Evolutionary conservation across 1,140 invertebrate genomes (phyloP).

Genomic region (Nasonia giraulti): DNA sequence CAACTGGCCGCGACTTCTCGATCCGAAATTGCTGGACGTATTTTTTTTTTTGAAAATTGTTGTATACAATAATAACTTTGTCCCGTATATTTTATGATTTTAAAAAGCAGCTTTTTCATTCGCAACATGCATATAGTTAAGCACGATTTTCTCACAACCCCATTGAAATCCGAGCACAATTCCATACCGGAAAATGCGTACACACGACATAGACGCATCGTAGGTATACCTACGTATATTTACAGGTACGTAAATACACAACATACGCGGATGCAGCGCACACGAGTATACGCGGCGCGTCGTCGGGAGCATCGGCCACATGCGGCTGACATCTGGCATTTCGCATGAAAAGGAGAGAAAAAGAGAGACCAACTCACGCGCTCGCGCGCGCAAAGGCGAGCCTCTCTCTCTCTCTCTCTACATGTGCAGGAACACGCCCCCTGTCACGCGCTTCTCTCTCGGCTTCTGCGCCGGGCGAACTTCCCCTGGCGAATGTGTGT

Average conservation of each 20-base stretch:
- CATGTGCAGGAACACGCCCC: conserved; percentile 71
- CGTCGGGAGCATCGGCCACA: conserved; percentile 64
- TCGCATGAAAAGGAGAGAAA: conserved; percentile 71
- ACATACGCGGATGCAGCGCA: conserved; percentile 23
- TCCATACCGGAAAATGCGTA: not conserved
- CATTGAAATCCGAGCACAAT: too few relatives aligned
- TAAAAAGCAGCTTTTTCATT: too few relatives aligned
- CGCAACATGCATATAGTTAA: too few relatives aligned
- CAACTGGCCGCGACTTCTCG: not conserved
- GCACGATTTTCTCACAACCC: too few relatives aligned
- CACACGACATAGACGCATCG: not conserved
- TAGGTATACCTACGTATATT: not conserved
- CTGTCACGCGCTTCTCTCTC: conserved; percentile 69
- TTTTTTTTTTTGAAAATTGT: not conserved
- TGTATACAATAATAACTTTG: not conserved
- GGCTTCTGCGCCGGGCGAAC: conserved; percentile 53
- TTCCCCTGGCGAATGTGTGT: not conserved
- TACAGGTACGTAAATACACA: not conserved
- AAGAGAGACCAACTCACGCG: conserved; percentile 47
- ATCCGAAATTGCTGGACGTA: not conserved
- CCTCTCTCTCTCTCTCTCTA: not conserved
- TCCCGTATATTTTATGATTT: too few relatives aligned
- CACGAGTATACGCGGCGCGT: conserved; percentile 50
- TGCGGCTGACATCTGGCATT: conserved; percentile 74
- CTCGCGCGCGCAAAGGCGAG: conserved; percentile 61